Evolutionary conservation across 2,797 vertebrate genomes (phyloP).

Genomic region (Macropus fuliginosus): DNA sequence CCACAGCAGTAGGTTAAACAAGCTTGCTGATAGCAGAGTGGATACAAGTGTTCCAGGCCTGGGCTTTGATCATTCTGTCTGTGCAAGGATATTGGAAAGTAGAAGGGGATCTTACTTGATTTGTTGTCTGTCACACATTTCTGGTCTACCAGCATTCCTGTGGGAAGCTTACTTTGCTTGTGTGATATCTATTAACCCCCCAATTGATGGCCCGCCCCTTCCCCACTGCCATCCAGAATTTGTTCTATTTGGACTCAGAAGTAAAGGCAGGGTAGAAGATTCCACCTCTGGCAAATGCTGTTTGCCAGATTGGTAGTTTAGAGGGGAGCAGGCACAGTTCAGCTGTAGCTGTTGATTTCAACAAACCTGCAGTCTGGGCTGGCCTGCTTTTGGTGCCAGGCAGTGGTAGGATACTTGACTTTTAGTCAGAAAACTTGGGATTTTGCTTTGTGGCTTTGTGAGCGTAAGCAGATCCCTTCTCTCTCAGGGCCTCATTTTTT

Average conservation of each 20-base stretch:
- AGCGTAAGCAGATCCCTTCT: not conserved
- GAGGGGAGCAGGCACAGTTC: slow-evolving; percentile 21
- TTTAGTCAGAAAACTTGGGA: not conserved
- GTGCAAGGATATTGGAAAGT: slow-evolving; percentile 45
- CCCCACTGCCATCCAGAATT: not conserved
- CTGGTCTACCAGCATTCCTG: not conserved
- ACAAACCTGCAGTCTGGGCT: not conserved
- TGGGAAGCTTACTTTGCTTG: not conserved
- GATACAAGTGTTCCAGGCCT: not conserved
- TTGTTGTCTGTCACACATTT: slow-evolving; percentile 8
- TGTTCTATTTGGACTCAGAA: slow-evolving; percentile 39
- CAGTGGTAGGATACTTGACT: not conserved
- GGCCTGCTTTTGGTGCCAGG: not conserved
- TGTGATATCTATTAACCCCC: slow-evolving; percentile 36
- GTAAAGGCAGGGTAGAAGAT: slow-evolving; percentile 23
- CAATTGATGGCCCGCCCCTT: slow-evolving; percentile 35
- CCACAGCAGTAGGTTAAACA: not conserved
- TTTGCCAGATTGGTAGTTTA: slow-evolving; percentile 5
- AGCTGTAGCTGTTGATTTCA: not conserved
- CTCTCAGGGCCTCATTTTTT: not conserved
- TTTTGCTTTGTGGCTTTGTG: not conserved
- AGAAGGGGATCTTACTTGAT: slow-evolving; percentile 21
- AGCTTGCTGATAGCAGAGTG: slow-evolving; percentile 31
- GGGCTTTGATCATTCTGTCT: slow-evolving; percentile 30
- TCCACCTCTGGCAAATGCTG: slow-evolving; percentile 38